Percentiles rank a stretch among this genome's conserved stretches.
Evolutionary conservation across 2,113 vertebrate genomes (phyloP).

Genomic region (Pantherophis guttatus): DNA sequence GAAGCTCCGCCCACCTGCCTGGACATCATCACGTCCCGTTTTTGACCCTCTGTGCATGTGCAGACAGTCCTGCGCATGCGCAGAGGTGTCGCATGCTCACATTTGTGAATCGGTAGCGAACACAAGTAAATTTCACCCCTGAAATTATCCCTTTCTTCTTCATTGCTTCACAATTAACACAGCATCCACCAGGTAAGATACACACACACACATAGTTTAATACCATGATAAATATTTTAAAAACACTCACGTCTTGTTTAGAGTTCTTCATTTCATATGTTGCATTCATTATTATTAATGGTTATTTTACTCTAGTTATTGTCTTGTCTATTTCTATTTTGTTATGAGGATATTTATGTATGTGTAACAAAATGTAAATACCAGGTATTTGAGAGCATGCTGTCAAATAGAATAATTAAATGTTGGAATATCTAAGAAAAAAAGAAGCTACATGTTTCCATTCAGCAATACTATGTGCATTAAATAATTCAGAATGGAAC

Average conservation of each 20-base stretch:
- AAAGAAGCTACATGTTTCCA: not conserved
- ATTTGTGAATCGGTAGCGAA: no score
- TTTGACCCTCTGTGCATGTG: no score
- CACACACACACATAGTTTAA: not conserved
- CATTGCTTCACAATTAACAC: constrained; percentile 37
- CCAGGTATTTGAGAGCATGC: not conserved
- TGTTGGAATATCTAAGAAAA: not conserved
- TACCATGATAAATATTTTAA: not conserved
- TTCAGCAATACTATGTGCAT: not conserved
- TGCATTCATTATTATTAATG: not conserved
- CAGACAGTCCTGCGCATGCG: no score
- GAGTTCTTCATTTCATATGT: not conserved
- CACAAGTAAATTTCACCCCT: no score
- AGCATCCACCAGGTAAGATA: constrained; percentile 11
- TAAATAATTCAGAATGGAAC: not conserved
- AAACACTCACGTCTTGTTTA: not conserved
- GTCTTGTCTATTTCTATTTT: not conserved
- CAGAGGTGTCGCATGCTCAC: no score
- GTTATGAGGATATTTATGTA: not conserved
- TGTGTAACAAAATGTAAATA: not conserved
- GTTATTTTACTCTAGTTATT: not conserved
- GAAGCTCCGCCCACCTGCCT: no score
- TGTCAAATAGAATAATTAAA: not conserved
- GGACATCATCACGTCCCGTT: no score
- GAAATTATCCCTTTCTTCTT: not conserved